Conservation (phyloP, 2,113 vertebrate genomes). For the Dasyornis broadbenti region DNA sequence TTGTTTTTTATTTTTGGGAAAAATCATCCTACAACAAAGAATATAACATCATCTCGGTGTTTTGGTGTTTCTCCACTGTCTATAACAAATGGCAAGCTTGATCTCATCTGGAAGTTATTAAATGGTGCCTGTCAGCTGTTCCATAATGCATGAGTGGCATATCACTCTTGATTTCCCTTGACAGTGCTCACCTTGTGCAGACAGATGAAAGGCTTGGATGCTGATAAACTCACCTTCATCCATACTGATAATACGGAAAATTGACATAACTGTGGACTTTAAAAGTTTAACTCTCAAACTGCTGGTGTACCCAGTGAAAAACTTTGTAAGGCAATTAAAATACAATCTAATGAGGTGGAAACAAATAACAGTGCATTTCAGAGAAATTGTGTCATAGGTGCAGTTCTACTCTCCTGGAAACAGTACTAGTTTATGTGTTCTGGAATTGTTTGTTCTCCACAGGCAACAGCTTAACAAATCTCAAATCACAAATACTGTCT, state of each 20-base stretch:
- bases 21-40: not conserved
- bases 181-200: not conserved
- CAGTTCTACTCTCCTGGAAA: not conserved
- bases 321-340: not conserved
- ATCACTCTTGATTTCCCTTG: not conserved
- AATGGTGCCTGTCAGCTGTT: not conserved
- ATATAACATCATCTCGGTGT: not conserved
- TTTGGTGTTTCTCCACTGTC: not conserved
- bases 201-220: not conserved
- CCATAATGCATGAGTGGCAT: not conserved
- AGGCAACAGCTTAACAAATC: not conserved
- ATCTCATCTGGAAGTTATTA: not conserved
- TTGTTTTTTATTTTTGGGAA: not conserved
- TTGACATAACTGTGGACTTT: not conserved
- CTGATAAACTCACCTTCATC: not conserved
- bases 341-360: not conserved
- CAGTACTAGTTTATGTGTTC: not conserved
- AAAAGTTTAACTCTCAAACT: not conserved
- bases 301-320: not conserved
- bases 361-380: not conserved
- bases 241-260: not conserved
- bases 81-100: not conserved
- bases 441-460: not conserved
- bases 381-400: not conserved
- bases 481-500: not conserved